Evolutionary conservation across 1,140 invertebrate genomes (phyloP), one percentile per base, ranked within the genome.

Genomic region (Neotoxoptera formosana): DNA sequence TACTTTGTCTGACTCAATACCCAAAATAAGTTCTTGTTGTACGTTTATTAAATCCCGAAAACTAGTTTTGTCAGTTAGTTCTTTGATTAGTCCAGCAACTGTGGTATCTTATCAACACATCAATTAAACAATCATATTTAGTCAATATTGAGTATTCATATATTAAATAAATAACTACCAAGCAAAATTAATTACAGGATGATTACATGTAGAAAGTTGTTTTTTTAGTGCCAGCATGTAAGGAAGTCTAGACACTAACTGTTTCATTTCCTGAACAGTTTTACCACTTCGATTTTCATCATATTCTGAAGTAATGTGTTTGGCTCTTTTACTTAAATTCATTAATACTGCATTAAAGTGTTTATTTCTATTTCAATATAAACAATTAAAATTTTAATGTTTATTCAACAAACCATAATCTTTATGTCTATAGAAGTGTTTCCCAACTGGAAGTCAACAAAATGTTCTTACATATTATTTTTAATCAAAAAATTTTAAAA

Each of bases 11-110:
- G 98, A 97, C 94, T 99, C 98, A 41, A 98, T 96, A 93, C 98
- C 98, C 95, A 98, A 98, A 94, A 99, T 96, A 94, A 99, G 97
- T 95, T 99, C 98, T 95, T 99, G 98, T 95, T 99, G 98, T 88
- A 96, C 95, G 94, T 97, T 96, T 25, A 97, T 95, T 87, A 96
- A 96, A 94, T 97, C 96, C 36, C 97, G 95, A 95, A 98, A 97
- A 86, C 96, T 96, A 93, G 96, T 96, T 17, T 96, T 96, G 94
- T 97, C 96, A 14, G 97, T 97, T 11, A 96, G 95, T 95, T 97
- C 97, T 95, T 97, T 97, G 6, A 98, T 96, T 94, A 97, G 95
- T 95, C 98, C 97, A 93, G 97, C 97, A 94, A 98, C 97, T 11
- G 97, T 96, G 93, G 97, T 97, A 95, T 98, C 97, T 97, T 36